phyloP scores from a whole-genome alignment of 2,797 vertebrate species.

The Lindbergichthys nudifrons region DNA sequence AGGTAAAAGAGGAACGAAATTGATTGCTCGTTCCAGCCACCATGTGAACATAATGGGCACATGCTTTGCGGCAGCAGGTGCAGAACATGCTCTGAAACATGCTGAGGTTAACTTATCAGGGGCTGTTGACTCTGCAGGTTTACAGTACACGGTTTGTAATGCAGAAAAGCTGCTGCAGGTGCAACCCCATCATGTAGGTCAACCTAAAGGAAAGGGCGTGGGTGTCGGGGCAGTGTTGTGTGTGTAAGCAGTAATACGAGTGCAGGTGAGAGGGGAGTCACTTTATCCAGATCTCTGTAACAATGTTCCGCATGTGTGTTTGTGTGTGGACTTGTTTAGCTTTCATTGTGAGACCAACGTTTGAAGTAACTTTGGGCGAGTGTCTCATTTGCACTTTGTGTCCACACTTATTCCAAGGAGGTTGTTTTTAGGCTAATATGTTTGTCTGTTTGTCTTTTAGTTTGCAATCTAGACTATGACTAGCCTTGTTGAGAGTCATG shows the following conservation, averaged over 20 bases:
- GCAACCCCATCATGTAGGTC: slow-evolving; percentile 41
- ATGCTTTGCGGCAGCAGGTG: slow-evolving; percentile 44
- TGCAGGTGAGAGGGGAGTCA: neutral
- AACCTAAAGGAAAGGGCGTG: neutral
- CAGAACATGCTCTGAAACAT: neutral
- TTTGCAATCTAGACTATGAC: too few species aligned
- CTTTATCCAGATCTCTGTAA: neutral
- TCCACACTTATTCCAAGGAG: neutral
- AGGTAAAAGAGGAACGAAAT: too few species aligned
- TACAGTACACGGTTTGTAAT: neutral
- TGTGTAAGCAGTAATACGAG: slow-evolving; percentile 3
- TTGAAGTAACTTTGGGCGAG: neutral
- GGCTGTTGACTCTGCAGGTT: slow-evolving; percentile 53
- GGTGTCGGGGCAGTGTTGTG: neutral
- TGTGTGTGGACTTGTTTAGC: neutral
- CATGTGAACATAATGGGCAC: neutral
- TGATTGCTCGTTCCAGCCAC: neutral
- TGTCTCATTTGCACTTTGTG: neutral
- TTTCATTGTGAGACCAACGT: neutral
- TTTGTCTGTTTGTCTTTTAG: too few species aligned
- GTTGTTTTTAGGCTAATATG: neutral
- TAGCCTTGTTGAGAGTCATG: too few species aligned
- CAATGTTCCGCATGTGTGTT: neutral
- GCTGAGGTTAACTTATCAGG: slow-evolving; percentile 36
- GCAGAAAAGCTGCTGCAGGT: slow-evolving; percentile 52